Conservation (phyloP, 2,113 vertebrate species). For the Sinocyclocheilus anshuiensis region DNA sequence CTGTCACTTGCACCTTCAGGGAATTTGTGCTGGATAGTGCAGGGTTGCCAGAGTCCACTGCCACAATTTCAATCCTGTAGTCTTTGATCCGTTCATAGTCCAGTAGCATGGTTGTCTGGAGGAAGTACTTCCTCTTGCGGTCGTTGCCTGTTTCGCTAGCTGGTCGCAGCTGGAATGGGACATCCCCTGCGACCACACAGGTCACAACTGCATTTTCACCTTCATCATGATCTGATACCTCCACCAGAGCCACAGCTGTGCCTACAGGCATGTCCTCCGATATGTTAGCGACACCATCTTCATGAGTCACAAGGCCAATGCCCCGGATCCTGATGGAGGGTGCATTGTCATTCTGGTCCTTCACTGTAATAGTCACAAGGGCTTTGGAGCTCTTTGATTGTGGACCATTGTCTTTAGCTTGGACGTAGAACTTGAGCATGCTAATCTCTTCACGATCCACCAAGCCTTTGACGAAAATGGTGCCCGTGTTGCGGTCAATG, state of each 20-base stretch:
- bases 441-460: slow-evolving; percentile 92
- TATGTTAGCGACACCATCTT: slow-evolving; percentile 92
- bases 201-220: slow-evolving; percentile 95
- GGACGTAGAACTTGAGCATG: slow-evolving; percentile 87
- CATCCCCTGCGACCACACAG: slow-evolving; percentile 92
- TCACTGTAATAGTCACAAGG: slow-evolving; percentile 85
- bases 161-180: slow-evolving; percentile 92
- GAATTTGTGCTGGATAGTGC: slow-evolving; percentile 96
- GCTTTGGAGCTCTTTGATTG: slow-evolving; percentile 88
- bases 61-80: slow-evolving; percentile 94
- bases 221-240: slow-evolving; percentile 93
- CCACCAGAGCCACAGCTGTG: slow-evolving; percentile 92
- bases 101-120: slow-evolving; percentile 90
- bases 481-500: slow-evolving; percentile 87
- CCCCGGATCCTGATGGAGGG: slow-evolving; percentile 93
- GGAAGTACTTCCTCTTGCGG: slow-evolving; percentile 95
- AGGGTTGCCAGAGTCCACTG: slow-evolving; percentile 93
- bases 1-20: slow-evolving; percentile 93
- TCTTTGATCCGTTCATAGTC: slow-evolving; percentile 92
- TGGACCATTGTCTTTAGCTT: slow-evolving; percentile 90
- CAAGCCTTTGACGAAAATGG: slow-evolving; percentile 88
- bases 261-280: slow-evolving; percentile 93
- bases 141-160: slow-evolving; percentile 90
- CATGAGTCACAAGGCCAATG: slow-evolving; percentile 91
- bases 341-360: slow-evolving; percentile 92